These are phyloP conservation scores for Calyptomena viridis DNA, from an alignment of 2,113 vertebrate species.

Conservation along the genomic window DNA sequence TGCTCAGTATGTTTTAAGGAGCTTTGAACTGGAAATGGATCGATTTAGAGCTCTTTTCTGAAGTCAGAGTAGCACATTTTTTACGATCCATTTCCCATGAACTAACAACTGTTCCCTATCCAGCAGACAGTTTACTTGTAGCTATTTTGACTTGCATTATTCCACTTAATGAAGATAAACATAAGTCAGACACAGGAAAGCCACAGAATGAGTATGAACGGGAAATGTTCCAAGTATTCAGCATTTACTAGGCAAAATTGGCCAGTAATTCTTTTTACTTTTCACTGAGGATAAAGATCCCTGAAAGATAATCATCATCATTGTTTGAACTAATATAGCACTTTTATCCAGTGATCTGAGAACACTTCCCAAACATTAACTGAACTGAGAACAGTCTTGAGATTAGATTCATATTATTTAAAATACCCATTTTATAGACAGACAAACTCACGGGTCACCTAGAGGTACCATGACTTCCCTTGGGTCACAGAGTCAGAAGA, in stretches of 20 bases:
- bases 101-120: slow-evolving; percentile 54
- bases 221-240: slow-evolving; percentile 61
- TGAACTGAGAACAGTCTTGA: background rate
- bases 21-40: slow-evolving; percentile 51
- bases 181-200: slow-evolving; percentile 68
- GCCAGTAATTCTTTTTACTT: slow-evolving; percentile 51
- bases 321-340: slow-evolving; percentile 38
- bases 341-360: slow-evolving; percentile 28
- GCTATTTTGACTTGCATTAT: slow-evolving; percentile 68
- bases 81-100: slow-evolving; percentile 58
- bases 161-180: slow-evolving; percentile 68
- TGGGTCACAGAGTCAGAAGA: background rate
- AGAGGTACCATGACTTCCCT: background rate
- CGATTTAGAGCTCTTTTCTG: slow-evolving; percentile 43
- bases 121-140: slow-evolving; percentile 66
- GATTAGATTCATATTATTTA: slow-evolving; percentile 16
- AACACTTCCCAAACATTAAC: slow-evolving; percentile 21
- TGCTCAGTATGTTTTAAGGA: slow-evolving; percentile 8
- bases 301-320: slow-evolving; percentile 50
- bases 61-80: slow-evolving; percentile 42
- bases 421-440: slow-evolving; percentile 19
- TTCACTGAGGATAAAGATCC: slow-evolving; percentile 44
- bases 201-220: slow-evolving; percentile 14
- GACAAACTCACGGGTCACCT: background rate
- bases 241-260: slow-evolving; percentile 55